Base-by-base conservation (phyloP, 2,113 vertebrate species). In the Columba janthina region DNA sequence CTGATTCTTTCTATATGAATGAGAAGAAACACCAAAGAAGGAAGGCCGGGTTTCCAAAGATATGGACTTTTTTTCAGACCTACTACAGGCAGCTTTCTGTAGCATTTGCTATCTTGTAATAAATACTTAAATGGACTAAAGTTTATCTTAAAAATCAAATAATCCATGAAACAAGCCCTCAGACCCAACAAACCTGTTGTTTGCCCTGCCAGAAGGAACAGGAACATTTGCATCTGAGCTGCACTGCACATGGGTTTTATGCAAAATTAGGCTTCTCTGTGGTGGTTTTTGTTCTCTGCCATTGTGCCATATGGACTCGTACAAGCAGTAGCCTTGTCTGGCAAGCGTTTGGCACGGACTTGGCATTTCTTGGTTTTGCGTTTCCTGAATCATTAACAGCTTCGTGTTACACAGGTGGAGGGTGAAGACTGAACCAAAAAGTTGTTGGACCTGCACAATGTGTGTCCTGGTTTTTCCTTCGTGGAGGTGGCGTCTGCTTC, bases 111-210 rank as follows among this genome's bases (percentile, higher is more conserved):
- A 0, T 34, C 9, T 78, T 75, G 46, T 57, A 51, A 1, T 51
- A 44, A 34, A 28, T 44, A 20, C 76, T 91, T 71, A 65, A 48
- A 14, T 15, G 73, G 15, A 15, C 73, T 86, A 3, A 75, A 38
- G 15, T 61, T 71, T 74, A 28, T 69, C 76, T 88, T 70, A 20
- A 72, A 42, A 91, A 77, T 66, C 2, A 78, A 74, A n/a, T 86
- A 80, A 89, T 48, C 57, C 34, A 2, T 86, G 6, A 65, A 92
- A 32, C 36, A 89, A 74, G 38, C 38, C 53, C 42, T 78, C 56
- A 90, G 76, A 67, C 83, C 69, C 34, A 97, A 75, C 69, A 90
- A 86, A 89, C 90, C 88, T 92, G 88, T 66, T 95, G 78, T 94
- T 95, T 97, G 69, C 80, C 73, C 90, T 93, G 62, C 32, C 85